These are phyloP conservation scores for Sebastes diaconus DNA, from an alignment of 2,797 vertebrate genomes.

Conservation along the genomic window DNA sequence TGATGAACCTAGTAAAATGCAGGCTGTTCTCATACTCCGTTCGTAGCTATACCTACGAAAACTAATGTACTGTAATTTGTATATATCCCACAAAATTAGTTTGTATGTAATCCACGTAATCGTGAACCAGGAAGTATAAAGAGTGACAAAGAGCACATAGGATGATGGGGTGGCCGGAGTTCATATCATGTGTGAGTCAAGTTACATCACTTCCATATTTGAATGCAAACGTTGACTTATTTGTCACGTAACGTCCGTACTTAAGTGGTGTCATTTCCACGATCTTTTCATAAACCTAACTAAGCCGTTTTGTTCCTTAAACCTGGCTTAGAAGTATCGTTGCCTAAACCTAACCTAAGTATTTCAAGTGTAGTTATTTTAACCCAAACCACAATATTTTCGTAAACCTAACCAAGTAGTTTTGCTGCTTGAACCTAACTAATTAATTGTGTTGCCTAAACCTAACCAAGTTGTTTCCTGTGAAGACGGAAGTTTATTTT, in stretches of 20 bases:
- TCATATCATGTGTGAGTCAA: background rate
- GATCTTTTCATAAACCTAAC: background rate
- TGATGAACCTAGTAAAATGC: background rate
- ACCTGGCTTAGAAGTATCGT: no score
- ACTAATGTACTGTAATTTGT: no score
- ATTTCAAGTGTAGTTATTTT: no score
- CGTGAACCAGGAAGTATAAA: no score
- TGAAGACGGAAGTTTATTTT: background rate
- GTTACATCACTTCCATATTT: background rate
- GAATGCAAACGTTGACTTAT: background rate
- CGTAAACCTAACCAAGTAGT: background rate
- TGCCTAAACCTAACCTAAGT: no score
- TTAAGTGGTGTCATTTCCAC: background rate
- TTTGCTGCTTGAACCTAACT: background rate
- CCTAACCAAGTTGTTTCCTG: background rate
- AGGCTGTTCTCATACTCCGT: no score
- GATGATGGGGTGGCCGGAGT: no score
- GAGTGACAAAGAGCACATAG: no score
- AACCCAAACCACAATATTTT: no score
- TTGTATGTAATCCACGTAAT: background rate
- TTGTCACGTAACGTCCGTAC: background rate
- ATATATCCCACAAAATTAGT: no score
- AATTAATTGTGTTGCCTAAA: rapidly evolving
- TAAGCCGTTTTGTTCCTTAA: no score
- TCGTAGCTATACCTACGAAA: no score